A percentile compares a stretch with the other conserved stretches of the same genome.
These are phyloP conservation scores for Oncorhynchus keta DNA, from an alignment of 2,113 vertebrate genomes.

Conservation along the genomic window DNA sequence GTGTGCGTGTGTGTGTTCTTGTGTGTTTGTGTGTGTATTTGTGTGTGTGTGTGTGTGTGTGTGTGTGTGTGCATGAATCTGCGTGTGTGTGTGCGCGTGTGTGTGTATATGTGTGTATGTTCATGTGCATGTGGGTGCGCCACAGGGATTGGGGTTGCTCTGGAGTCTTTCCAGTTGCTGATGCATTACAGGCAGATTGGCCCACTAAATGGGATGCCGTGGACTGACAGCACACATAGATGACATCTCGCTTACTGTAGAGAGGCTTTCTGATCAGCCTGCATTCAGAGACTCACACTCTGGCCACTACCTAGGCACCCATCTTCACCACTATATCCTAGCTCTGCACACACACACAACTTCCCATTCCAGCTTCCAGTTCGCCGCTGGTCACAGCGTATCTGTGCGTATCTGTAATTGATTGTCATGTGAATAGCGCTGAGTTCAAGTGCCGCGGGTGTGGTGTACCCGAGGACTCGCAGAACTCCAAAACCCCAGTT, in stretches of 20 bases:
- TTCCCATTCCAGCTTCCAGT: constrained; percentile 6
- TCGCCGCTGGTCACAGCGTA: constrained; percentile 62
- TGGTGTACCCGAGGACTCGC: constrained; percentile 54
- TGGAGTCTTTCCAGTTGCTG: neutral
- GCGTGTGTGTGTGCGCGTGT: no score
- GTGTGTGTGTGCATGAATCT: neutral
- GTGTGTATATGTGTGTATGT: neutral
- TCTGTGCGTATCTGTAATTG: constrained; percentile 65
- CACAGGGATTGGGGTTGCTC: neutral
- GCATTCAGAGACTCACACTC: constrained; percentile 59
- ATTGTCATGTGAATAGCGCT: constrained; percentile 64
- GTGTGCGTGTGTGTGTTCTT: no score
- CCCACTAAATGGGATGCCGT: constrained; percentile 70
- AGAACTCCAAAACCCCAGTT: constrained; percentile 40
- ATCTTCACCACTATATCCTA: constrained; percentile 58
- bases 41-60: neutral
- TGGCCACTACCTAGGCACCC: constrained; percentile 67
- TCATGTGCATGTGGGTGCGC: constrained; percentile 25
- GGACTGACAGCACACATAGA: constrained; percentile 73
- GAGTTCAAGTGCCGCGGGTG: constrained; percentile 50
- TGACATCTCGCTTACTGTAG: constrained; percentile 65
- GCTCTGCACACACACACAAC: neutral
- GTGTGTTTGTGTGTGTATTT: no score
- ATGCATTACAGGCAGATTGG: constrained; percentile 68
- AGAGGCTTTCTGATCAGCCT: constrained; percentile 58